Conservation (phyloP, 1,140 invertebrate genomes). For the Elysia chlorotica region DNA sequence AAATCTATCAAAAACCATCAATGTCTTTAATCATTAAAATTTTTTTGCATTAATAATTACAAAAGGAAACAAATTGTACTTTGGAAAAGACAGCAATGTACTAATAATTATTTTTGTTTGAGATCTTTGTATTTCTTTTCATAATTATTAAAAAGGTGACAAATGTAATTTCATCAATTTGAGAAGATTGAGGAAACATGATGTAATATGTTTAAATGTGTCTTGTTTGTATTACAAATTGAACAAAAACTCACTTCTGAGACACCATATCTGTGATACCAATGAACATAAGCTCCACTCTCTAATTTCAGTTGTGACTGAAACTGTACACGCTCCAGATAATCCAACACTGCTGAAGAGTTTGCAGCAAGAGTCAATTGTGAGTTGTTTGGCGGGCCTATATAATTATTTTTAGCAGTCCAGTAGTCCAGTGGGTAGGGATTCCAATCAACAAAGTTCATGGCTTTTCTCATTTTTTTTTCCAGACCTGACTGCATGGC, state of each 20-base stretch:
- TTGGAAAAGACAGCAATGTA: too few species aligned
- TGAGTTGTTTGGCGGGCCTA: slow-evolving; percentile 1
- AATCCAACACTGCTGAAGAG: neutral
- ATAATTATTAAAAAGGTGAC: too few species aligned
- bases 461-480: slow-evolving; percentile 2
- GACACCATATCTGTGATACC: slow-evolving; percentile 18
- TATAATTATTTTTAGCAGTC: neutral
- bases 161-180: too few species aligned
- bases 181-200: too few species aligned
- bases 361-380: slow-evolving; percentile 14
- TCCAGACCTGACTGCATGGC: neutral
- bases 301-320: neutral
- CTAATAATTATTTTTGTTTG: too few species aligned
- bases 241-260: slow-evolving; percentile 20
- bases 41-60: too few species aligned
- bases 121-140: too few species aligned
- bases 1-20: too few species aligned
- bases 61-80: too few species aligned
- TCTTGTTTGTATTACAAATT: too few species aligned
- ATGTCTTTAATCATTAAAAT: too few species aligned
- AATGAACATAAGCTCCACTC: slow-evolving; percentile 10
- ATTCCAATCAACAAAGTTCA: slow-evolving; percentile 13
- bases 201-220: too few species aligned
- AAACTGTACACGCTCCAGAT: neutral
- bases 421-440: slow-evolving; percentile 17